Conservation (phyloP, 2,113 vertebrate genomes). For the Dasyprocta punctata region DNA sequence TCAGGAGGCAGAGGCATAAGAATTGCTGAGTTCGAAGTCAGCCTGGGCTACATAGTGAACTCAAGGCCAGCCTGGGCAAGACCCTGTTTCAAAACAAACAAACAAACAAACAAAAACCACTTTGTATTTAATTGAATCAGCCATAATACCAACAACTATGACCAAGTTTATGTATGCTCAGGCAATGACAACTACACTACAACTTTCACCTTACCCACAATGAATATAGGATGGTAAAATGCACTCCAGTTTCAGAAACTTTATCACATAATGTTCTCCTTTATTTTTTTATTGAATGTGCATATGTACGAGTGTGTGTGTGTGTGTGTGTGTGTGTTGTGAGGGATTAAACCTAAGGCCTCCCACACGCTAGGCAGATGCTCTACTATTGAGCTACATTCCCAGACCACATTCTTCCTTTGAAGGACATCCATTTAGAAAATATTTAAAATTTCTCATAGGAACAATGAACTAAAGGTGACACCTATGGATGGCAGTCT, state of each 20-base stretch:
- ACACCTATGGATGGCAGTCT: background rate
- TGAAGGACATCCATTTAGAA: background rate
- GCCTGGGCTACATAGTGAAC: background rate
- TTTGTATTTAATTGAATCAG: background rate
- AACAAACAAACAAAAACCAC: background rate
- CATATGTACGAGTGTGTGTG: too few relatives aligned
- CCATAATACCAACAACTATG: background rate
- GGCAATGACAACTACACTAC: background rate
- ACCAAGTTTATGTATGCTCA: background rate
- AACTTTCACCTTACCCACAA: background rate
- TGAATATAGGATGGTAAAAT: background rate
- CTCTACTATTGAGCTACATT: background rate
- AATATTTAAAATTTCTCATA: constrained; percentile 8
- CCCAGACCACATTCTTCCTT: background rate
- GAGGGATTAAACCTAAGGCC: background rate
- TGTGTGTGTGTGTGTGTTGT: background rate
- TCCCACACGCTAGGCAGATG: background rate
- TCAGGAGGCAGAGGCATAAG: background rate
- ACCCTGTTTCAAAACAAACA: background rate
- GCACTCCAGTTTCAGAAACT: background rate
- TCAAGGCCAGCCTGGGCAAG: background rate
- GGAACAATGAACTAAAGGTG: background rate
- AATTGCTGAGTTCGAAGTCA: background rate
- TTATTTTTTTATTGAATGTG: background rate
- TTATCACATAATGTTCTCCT: background rate